phyloP scores from a whole-genome alignment of 2,797 vertebrate species.

The Darevskia nairensis region DNA sequence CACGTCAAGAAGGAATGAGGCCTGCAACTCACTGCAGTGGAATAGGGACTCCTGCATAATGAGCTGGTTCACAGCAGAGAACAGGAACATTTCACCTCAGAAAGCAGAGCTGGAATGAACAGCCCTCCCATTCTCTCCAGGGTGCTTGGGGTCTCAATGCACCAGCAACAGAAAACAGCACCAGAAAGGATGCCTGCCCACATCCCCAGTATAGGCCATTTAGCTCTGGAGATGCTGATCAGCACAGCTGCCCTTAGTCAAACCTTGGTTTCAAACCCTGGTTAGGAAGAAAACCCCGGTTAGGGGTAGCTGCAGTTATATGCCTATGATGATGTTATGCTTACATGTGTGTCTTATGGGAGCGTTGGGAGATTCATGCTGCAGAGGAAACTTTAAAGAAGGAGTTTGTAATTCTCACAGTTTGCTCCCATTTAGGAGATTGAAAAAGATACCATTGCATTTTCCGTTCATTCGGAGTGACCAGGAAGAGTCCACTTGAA shows the following conservation, averaged over 20 bases:
- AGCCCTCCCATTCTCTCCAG: not conserved
- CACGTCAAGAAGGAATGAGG: not conserved
- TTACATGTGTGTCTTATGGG: not conserved
- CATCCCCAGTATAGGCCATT: not conserved
- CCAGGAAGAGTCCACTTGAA: not conserved
- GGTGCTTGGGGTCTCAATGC: not conserved
- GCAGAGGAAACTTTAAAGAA: not conserved
- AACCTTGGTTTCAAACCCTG: not conserved
- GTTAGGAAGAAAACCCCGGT: not conserved
- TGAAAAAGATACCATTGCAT: not conserved
- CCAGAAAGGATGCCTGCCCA: no score
- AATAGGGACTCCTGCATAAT: not conserved
- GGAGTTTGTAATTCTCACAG: not conserved
- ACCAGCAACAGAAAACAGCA: not conserved
- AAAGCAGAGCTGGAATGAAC: not conserved
- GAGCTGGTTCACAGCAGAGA: not conserved
- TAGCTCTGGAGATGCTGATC: not conserved
- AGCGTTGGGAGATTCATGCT: not conserved
- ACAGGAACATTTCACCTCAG: not conserved
- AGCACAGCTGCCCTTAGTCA: not conserved
- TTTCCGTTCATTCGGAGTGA: not conserved
- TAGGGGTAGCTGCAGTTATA: not conserved
- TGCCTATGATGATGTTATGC: not conserved
- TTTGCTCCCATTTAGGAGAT: not conserved
- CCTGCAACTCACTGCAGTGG: not conserved